Evolutionary conservation across 2,113 vertebrate genomes (phyloP).

Genomic region (Pleuronectes platessa): DNA sequence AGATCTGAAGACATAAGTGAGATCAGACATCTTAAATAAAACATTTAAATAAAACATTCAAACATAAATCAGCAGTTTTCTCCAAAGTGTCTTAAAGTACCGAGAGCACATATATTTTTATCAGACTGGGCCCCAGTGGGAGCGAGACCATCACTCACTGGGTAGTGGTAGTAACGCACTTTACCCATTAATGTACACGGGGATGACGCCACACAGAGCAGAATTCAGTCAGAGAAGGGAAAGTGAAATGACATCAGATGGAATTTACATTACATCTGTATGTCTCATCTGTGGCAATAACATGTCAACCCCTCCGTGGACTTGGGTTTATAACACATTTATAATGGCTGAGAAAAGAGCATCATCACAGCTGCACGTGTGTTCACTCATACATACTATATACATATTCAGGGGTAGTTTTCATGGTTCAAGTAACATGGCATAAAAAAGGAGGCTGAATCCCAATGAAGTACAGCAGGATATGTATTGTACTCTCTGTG

Average conservation of each 20-base stretch:
- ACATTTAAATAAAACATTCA: slow-evolving; percentile 44
- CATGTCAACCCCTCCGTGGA: slow-evolving; percentile 43
- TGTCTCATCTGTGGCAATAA: slow-evolving; percentile 61
- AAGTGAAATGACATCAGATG: slow-evolving; percentile 51
- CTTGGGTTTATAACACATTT: slow-evolving; percentile 41
- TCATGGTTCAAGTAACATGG: slow-evolving; percentile 14
- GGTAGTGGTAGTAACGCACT: background rate
- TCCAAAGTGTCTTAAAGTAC: slow-evolving; percentile 4
- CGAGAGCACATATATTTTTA: slow-evolving; percentile 24
- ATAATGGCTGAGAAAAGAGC: slow-evolving; percentile 39
- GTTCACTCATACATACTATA: slow-evolving; percentile 34
- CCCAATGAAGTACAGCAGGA: background rate
- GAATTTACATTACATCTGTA: slow-evolving; percentile 50
- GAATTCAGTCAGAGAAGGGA: background rate
- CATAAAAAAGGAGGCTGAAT: slow-evolving; percentile 1
- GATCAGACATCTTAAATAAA: slow-evolving; percentile 13
- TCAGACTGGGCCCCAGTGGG: slow-evolving; percentile 3
- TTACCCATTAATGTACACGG: slow-evolving; percentile 28
- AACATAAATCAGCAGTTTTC: slow-evolving; percentile 19
- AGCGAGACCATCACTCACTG: background rate
- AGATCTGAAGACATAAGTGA: background rate
- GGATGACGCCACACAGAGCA: background rate
- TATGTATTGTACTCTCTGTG: background rate
- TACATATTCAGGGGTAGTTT: slow-evolving; percentile 15
- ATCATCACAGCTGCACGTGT: slow-evolving; percentile 44